Evolutionary conservation across 2,113 vertebrate species (phyloP), one percentile per base, ranked within the genome.

Genomic region (Caranx melampygus): DNA sequence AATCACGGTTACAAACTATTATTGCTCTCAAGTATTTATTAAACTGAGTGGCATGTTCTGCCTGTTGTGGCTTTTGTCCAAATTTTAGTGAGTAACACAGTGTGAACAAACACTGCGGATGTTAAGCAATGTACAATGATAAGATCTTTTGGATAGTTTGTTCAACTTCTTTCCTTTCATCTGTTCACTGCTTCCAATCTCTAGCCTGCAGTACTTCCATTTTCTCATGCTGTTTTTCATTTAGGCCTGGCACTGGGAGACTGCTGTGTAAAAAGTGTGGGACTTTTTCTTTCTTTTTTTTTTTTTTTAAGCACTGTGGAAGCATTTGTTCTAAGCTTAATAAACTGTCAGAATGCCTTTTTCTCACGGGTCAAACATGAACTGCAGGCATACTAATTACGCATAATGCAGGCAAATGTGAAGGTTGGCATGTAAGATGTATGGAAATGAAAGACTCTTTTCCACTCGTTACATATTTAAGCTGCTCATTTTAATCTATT

Each of bases 211-310:
- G 78, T 57, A 75, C 75, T 85, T 91, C 83, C 79, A 87, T 85
- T 83, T 82, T 83, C 73, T 72, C 72, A 55, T 70, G 78, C 68
- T 88, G 74, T 66, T 89, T 88, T 82, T 85, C 63, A 74, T 86
- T 83, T 57, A 57, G 42, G 12, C 21, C 63, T 65, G 77, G 70
- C 57, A 72, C 54, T 7, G 57, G 58, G 15, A n/a, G 18, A 76
- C 70, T 40, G 47, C 63, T 37, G 47, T 71, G 66, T 45, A 13
- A 74, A 52, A 81, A 77, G 66, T 79, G 74, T 79, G 79, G 60
- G 63, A 73, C 58, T 75, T 74, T 54, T 68, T 76, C 26, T 26
- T 26, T 26, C 26, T 26, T 26, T 26, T 75, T 74, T 54, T 68
- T 76, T 26, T 26, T 26, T 26, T 75, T 68, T 77, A 18, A 66